Conservation (phyloP, 2,888 invertebrate species). For the Maniola hyperantus region DNA sequence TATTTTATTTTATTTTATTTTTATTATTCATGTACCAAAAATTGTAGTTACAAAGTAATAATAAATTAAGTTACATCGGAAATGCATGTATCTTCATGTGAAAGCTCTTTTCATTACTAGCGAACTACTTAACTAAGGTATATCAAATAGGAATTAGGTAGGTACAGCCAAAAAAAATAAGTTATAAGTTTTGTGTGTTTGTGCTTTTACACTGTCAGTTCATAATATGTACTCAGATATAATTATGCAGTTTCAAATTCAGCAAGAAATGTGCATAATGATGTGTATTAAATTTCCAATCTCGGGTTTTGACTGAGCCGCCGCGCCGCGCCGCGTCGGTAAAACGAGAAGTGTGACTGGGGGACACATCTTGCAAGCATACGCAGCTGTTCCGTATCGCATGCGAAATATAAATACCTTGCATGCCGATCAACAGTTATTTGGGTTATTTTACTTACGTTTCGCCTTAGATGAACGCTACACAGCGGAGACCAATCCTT, state of each 20-base stretch:
- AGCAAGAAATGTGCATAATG: slow-evolving; percentile 18
- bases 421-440: slow-evolving; percentile 18
- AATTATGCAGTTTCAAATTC: slow-evolving; percentile 4
- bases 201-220: background rate
- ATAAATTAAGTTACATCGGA: no score
- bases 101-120: background rate
- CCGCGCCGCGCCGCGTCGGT: no score
- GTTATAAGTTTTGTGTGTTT: background rate
- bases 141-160: no score
- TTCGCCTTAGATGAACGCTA: background rate
- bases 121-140: background rate
- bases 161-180: no score
- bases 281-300: slow-evolving; percentile 50
- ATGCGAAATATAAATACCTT: slow-evolving; percentile 39
- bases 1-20: no score
- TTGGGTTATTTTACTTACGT: background rate
- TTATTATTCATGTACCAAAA: no score
- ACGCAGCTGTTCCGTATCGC: slow-evolving; percentile 39
- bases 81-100: background rate
- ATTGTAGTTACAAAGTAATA: no score
- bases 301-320: slow-evolving; percentile 52
- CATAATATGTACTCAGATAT: slow-evolving; percentile 3
- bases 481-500: no score
- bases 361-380: slow-evolving; percentile 37
- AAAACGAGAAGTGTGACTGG: slow-evolving; percentile 60